Conservation (phyloP, 1,140 invertebrate genomes). For the Aphelenchoides avenae region DNA sequence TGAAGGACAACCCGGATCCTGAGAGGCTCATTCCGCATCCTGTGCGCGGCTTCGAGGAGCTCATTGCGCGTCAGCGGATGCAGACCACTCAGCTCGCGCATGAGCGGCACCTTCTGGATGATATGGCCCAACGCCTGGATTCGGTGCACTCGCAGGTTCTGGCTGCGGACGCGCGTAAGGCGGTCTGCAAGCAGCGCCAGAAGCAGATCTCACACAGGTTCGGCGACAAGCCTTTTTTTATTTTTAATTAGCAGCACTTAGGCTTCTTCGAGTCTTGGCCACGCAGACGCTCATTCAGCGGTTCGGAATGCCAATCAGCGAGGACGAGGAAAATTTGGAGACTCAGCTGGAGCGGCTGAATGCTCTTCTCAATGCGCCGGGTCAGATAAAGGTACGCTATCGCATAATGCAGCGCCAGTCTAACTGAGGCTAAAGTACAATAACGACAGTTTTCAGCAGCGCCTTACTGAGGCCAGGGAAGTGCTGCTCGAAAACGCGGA, state of each 20-base stretch:
- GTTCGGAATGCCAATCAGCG: slow-evolving; percentile 24
- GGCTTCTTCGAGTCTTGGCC: slow-evolving; percentile 22
- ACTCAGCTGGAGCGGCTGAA: slow-evolving; percentile 21
- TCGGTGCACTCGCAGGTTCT: no score
- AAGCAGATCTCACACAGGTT: slow-evolving; percentile 29
- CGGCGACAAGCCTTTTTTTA: no score
- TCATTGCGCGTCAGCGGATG: slow-evolving; percentile 30
- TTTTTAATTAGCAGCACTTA: no score
- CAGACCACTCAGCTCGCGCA: no score
- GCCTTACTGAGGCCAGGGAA: slow-evolving; percentile 12
- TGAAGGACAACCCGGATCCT: slow-evolving; percentile 32
- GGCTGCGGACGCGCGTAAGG: no score
- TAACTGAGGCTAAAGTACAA: no score
- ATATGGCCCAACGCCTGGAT: no score
- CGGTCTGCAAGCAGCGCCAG: no score
- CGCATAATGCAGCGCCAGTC: no score
- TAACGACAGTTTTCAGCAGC: slow-evolving; percentile 23
- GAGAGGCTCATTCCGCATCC: slow-evolving; percentile 27
- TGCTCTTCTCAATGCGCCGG: slow-evolving; percentile 26
- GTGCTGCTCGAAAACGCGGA: slow-evolving; percentile 18
- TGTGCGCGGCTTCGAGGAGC: slow-evolving; percentile 31
- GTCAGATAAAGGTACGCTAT: slow-evolving; percentile 18
- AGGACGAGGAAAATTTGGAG: slow-evolving; percentile 25
- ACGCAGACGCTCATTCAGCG: slow-evolving; percentile 25
- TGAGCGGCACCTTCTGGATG: no score